Conservation (phyloP, 2,113 vertebrate genomes). For the Argyrosomus japonicus region DNA sequence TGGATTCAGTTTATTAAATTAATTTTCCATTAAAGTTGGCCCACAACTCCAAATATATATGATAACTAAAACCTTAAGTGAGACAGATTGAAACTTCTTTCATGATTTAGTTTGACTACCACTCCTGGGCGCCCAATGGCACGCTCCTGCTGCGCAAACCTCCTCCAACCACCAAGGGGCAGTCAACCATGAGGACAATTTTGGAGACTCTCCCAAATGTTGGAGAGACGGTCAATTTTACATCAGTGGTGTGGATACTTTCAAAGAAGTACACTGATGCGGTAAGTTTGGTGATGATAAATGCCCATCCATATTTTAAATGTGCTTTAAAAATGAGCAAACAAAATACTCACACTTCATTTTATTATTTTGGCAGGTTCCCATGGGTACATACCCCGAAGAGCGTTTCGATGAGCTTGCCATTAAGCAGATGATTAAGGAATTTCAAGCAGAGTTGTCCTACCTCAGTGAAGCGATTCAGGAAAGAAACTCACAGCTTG, state of each 20-base stretch:
- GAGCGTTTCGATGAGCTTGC: constrained; percentile 59
- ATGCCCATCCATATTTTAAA: no score
- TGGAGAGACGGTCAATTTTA: no score
- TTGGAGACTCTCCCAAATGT: constrained; percentile 51
- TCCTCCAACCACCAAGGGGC: no score
- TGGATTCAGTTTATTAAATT: no score
- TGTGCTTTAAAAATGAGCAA: no score
- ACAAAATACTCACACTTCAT: no score
- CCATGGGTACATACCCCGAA: constrained; percentile 59
- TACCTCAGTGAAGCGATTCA: constrained; percentile 51
- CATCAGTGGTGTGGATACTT: no score
- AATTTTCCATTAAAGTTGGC: no score
- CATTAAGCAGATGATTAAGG: constrained; percentile 46
- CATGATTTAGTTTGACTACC: constrained; percentile 70
- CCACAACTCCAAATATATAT: not conserved
- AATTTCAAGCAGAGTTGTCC: constrained; percentile 62
- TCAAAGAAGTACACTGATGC: no score
- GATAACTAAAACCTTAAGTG: not conserved
- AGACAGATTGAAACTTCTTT: not conserved
- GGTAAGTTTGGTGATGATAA: no score
- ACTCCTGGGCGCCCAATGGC: constrained; percentile 63
- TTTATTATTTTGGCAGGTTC: constrained; percentile 42
- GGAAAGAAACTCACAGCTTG: constrained; percentile 57
- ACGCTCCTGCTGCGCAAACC: constrained; percentile 44
- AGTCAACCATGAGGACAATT: no score